Percentiles rank a stretch among this genome's conserved stretches.
These are phyloP conservation scores for Danio tinwini DNA, from an alignment of 2,797 vertebrate species.

Conservation along the genomic window DNA sequence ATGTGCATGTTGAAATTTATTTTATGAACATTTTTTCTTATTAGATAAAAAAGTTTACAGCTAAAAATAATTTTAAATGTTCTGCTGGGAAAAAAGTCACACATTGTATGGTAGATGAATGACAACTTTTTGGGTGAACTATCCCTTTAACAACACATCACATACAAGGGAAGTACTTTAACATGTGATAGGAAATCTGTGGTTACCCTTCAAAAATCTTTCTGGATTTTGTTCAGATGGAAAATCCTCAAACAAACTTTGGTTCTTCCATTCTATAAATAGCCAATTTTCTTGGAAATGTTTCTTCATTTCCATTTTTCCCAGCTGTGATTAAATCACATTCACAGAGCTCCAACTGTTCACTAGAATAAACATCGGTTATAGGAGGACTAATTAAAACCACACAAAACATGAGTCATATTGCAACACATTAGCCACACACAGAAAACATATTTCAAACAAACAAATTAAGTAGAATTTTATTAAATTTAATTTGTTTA, in stretches of 20 bases:
- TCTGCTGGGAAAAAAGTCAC: too few species aligned
- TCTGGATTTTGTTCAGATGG: background rate
- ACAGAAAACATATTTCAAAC: background rate
- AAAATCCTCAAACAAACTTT: background rate
- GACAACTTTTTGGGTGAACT: too few species aligned
- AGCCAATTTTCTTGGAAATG: background rate
- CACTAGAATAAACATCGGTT: slow-evolving; percentile 16
- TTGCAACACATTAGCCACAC: background rate
- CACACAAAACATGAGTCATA: slow-evolving; percentile 1
- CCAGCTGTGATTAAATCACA: slow-evolving; percentile 1
- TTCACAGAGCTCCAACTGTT: background rate
- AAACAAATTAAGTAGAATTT: too few species aligned
- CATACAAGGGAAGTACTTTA: background rate
- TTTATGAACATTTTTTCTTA: too few species aligned
- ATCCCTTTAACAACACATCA: background rate
- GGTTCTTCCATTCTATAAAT: background rate
- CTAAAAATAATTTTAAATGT: too few species aligned
- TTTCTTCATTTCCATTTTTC: background rate
- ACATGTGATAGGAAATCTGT: background rate
- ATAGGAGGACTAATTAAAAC: slow-evolving; percentile 11
- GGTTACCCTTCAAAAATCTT: background rate
- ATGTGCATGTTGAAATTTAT: too few species aligned
- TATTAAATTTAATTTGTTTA: too few species aligned
- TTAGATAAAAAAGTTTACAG: too few species aligned
- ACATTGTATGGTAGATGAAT: too few species aligned